Base-by-base conservation (phyloP, 2,888 invertebrate species). In the Agrypnus murinus region DNA sequence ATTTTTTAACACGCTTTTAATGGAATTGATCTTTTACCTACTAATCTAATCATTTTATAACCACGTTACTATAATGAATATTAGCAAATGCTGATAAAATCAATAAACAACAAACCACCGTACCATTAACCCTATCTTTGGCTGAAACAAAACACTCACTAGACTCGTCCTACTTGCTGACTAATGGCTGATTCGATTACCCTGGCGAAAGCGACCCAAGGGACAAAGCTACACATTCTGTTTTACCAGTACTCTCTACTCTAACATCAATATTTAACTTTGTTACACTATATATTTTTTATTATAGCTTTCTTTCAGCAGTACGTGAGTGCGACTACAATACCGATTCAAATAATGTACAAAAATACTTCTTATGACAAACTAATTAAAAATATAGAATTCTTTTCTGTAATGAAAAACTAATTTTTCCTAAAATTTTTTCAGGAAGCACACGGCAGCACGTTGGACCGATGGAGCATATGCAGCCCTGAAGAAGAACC, bases 401-500 rank as follows among this genome's bases (percentile, higher is more conserved):
- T n/a, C n/a, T n/a, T n/a, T n/a, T n/a, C 34, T 4, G 12, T 15
- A 45, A 2, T 4, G 12, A 14, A 45, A 14, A 4, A 45, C 8
- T 36, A 36, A 15, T 45, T 45, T 12, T 6, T 53, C 25, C 17
- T 65, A 46, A 5, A 25, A 25, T 25, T 25, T 25, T 25, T 70
- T 71, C 88, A 95, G 95, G 95, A 95, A 88, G 90, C 92, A 80
- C 91, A 93, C 86, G 93, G 95, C 80, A 90, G 91, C 85, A 90
- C 93, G 82, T 89, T 95, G 86, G 95, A 95, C 88, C 91, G 93
- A 89, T 96, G 96, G 96, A 92, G 92, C 81, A 92, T 95, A 83
- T 93, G 94, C 84, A 93, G 93, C 79, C 89, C 92, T 81, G 94
- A 96, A 84, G 96, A 97, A 87, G 96, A 97, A 88, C 94, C 93